Evolutionary conservation across 1,140 invertebrate species (phyloP).

Genomic region (Drosophila repleta): DNA sequence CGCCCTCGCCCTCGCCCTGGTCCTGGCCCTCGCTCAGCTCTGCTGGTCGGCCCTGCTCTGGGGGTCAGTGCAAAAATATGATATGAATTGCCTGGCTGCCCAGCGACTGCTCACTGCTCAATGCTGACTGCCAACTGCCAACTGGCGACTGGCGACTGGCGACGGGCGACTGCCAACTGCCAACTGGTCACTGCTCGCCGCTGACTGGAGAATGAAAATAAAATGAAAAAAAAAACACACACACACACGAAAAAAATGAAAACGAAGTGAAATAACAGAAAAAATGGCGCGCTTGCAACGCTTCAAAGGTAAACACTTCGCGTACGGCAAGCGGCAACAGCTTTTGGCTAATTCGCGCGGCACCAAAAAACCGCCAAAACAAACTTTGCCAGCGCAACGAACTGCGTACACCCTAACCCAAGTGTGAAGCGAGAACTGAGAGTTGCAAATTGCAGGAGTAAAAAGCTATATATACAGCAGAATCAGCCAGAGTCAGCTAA

Average conservation of each 20-base stretch:
- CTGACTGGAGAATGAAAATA: constrained; percentile 23
- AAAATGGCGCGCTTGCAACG: constrained; percentile 70
- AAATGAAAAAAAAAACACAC: constrained; percentile 24
- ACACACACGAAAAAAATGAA: neutral
- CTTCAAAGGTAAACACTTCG: constrained; percentile 74
- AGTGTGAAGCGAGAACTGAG: neutral
- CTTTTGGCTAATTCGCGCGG: constrained; percentile 75
- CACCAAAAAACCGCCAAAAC: constrained; percentile 46
- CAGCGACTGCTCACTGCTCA: constrained; percentile 27
- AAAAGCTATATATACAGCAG: no score
- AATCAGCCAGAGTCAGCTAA: no score
- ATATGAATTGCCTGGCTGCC: constrained; percentile 67
- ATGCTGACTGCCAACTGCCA: constrained; percentile 15
- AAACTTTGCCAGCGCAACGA: constrained; percentile 1
- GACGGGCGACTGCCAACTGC: constrained; percentile 16
- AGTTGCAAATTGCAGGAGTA: no score
- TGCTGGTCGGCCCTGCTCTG: constrained; percentile 1
- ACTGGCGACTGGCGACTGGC: constrained; percentile 15
- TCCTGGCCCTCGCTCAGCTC: neutral
- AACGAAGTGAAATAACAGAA: constrained; percentile 33
- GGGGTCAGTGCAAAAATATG: constrained; percentile 77
- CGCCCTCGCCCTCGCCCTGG: neutral
- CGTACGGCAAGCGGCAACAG: constrained; percentile 55
- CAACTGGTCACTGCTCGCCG: constrained; percentile 14
- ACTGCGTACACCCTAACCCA: neutral